phyloP scores from a whole-genome alignment of 2,888 invertebrate species.

The Leucophora obtusa region DNA sequence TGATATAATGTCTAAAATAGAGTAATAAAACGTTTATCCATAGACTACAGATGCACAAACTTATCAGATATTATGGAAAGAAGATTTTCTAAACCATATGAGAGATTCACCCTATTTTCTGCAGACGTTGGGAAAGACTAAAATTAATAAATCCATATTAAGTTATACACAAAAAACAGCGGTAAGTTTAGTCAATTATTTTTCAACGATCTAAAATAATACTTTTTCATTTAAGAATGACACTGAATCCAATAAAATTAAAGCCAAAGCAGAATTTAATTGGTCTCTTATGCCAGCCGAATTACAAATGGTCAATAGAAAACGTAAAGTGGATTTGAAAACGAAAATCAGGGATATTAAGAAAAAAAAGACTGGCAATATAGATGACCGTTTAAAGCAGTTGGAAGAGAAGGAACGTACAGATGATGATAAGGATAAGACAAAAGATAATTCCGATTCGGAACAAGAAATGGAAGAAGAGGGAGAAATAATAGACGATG shows the following conservation, averaged over 20 bases:
- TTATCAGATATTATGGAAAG: conserved; percentile 85
- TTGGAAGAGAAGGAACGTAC: conserved; percentile 83
- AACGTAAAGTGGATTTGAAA: conserved; percentile 67
- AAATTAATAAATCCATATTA: conserved; percentile 59
- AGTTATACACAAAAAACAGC: conserved; percentile 70
- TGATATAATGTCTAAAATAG: background rate
- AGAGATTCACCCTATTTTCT: conserved; percentile 82
- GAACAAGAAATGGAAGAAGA: conserved; percentile 74
- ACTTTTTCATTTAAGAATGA: conserved; percentile 67
- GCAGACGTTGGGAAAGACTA: conserved; percentile 65
- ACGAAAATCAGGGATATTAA: conserved; percentile 61
- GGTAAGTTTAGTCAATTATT: conserved; percentile 60
- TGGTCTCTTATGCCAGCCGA: conserved; percentile 84
- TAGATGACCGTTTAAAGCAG: conserved; percentile 81
- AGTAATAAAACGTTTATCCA: background rate
- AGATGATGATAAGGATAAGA: conserved; percentile 81
- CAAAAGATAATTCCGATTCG: conserved; percentile 82
- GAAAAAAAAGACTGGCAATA: conserved; percentile 69
- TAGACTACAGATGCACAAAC: conserved; percentile 82
- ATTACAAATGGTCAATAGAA: conserved; percentile 75
- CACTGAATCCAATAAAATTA: conserved; percentile 71
- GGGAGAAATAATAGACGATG: conserved; percentile 82
- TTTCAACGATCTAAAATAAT: no score
- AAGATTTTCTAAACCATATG: conserved; percentile 85
- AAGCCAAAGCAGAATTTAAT: conserved; percentile 73